These are phyloP conservation scores for Octomys mimax DNA, from an alignment of 2,797 vertebrate genomes.

Conservation along the genomic window DNA sequence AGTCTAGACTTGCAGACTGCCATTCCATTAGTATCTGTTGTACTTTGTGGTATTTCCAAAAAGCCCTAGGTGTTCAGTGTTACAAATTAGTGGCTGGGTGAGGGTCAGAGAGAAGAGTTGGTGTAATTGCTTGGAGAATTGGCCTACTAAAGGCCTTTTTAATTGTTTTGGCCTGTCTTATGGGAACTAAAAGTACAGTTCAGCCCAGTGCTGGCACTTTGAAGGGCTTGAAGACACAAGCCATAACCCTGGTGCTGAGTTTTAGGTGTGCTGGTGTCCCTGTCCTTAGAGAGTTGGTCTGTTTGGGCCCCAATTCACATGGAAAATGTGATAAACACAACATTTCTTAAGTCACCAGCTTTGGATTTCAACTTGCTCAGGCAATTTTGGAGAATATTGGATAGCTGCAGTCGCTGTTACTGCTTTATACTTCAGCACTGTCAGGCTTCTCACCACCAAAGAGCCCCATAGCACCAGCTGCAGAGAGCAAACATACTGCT, in stretches of 20 bases:
- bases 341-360: conserved; percentile 73
- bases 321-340: conserved; percentile 5
- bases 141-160: background rate
- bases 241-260: conserved; percentile 78
- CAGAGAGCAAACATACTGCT: conserved; percentile 65
- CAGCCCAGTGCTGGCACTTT: conserved; percentile 32
- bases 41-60: background rate
- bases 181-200: background rate
- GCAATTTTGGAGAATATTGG: conserved; percentile 30
- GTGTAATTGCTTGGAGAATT: background rate
- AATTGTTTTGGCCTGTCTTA: background rate
- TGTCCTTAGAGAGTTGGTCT: conserved; percentile 19
- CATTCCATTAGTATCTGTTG: background rate
- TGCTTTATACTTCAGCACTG: conserved; percentile 62
- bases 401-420: background rate
- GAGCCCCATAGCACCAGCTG: conserved; percentile 72
- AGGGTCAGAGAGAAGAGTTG: background rate
- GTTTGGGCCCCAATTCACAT: background rate
- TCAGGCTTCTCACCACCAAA: conserved; percentile 76
- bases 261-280: background rate
- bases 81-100: background rate
- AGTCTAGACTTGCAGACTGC: background rate
- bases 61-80: background rate
- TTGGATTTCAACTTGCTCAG: conserved; percentile 60
- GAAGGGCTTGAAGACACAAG: conserved; percentile 74